Evolutionary conservation across 2,888 invertebrate species (phyloP).

Genomic region (Trisateles emortualis): DNA sequence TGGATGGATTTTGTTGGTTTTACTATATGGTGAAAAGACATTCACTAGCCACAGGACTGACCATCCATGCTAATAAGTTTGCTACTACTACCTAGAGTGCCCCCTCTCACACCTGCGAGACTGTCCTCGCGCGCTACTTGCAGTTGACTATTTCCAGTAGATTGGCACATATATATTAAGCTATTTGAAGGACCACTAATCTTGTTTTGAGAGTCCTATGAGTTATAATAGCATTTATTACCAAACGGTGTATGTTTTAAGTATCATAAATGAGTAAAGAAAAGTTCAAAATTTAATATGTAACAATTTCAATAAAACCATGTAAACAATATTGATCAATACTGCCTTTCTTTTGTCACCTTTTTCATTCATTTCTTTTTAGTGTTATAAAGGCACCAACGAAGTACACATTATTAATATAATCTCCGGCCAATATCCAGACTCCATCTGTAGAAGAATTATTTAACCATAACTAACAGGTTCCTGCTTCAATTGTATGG

Average conservation of each 20-base stretch:
- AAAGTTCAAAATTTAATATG: conserved; percentile 86
- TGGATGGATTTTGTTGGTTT: conserved; percentile 48
- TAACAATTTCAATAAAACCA: conserved; percentile 85
- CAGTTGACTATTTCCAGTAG: conserved; percentile 52
- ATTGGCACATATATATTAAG: conserved; percentile 67
- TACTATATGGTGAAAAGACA: conserved; percentile 31
- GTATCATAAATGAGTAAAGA: conserved; percentile 78
- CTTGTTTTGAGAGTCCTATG: conserved; percentile 73
- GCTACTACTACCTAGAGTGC: conserved; percentile 54
- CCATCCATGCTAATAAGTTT: conserved; percentile 50
- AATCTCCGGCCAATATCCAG: conserved; percentile 66
- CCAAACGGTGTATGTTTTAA: conserved; percentile 85
- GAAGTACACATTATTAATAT: conserved; percentile 52
- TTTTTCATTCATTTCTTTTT: conserved; percentile 7
- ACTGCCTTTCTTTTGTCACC: conserved; percentile 62
- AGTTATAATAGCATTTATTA: conserved; percentile 86
- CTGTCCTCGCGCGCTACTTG: conserved; percentile 47
- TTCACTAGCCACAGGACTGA: conserved; percentile 44
- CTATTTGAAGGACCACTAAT: conserved; percentile 77
- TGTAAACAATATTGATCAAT: conserved; percentile 81
- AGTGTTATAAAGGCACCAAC: conserved; percentile 58
- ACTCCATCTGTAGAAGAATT: conserved; percentile 66
- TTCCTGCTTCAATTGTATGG: not conserved
- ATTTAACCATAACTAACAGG: conserved; percentile 2
- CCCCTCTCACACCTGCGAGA: conserved; percentile 51